Conservation (phyloP, 2,113 vertebrate genomes). For the Dipodomys spectabilis region DNA sequence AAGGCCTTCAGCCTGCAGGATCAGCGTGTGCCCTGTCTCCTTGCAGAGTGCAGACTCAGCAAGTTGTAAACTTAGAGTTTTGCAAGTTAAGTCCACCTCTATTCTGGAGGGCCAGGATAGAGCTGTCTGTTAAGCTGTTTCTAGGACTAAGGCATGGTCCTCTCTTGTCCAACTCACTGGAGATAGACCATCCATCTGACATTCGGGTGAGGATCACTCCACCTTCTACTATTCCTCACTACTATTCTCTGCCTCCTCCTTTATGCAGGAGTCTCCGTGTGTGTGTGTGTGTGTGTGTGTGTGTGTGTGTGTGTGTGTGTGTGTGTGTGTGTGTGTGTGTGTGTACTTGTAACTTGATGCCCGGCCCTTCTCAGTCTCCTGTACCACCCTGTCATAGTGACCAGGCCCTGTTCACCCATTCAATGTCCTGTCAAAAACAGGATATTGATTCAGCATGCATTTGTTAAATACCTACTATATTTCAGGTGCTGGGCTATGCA, state of each 20-base stretch:
- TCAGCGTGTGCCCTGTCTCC: background rate
- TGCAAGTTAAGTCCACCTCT: background rate
- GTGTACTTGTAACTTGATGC: background rate
- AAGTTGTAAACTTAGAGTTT: background rate
- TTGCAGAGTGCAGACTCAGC: background rate
- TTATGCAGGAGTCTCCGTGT: too few species aligned
- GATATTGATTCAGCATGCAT: background rate
- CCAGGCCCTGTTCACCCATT: background rate
- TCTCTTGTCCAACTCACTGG: background rate
- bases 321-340: background rate
- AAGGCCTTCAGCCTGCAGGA: background rate
- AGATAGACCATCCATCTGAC: background rate
- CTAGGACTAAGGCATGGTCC: too few species aligned
- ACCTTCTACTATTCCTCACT: fast-evolving
- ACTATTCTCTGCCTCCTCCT: background rate
- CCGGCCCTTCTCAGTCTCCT: background rate
- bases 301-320: too few species aligned
- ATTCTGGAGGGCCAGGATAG: background rate
- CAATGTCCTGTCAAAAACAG: background rate
- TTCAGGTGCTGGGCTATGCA: background rate
- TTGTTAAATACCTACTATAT: background rate
- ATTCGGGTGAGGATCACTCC: background rate
- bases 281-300: background rate
- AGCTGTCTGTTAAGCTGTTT: background rate
- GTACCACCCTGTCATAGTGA: background rate